Percentiles rank a stretch among this genome's conserved stretches.
These are phyloP conservation scores for Microcebus lehilahytsara DNA, from an alignment of 2,113 vertebrate genomes.

Conservation along the genomic window DNA sequence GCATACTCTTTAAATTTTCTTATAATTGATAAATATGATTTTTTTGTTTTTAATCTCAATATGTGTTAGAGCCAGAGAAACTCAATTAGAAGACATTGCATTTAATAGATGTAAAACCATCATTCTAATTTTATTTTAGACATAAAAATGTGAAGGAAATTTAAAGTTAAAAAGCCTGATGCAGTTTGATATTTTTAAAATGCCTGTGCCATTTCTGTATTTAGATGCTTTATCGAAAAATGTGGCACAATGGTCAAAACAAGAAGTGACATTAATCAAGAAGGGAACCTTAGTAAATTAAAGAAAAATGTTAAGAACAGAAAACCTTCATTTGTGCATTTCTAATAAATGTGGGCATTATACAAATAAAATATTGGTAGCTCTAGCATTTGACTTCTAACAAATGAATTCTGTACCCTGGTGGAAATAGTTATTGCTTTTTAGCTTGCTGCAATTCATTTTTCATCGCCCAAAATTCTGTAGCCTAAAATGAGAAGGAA, in stretches of 20 bases:
- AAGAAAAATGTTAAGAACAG: conserved; percentile 29
- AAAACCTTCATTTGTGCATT: conserved; percentile 16
- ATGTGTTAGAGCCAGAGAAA: not conserved
- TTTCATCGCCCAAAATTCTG: conserved; percentile 48
- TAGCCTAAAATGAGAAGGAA: conserved; percentile 54
- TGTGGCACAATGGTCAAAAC: conserved; percentile 12
- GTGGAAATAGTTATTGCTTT: conserved; percentile 29
- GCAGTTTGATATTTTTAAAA: not conserved
- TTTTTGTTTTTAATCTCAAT: conserved; percentile 22
- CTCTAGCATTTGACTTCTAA: conserved; percentile 23
- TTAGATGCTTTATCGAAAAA: conserved; percentile 25
- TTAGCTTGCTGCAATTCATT: conserved; percentile 29
- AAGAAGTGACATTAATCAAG: conserved; percentile 14
- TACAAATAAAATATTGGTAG: conserved; percentile 45
- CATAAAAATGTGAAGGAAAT: not conserved
- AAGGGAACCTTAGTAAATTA: conserved; percentile 4
- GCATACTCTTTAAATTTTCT: not conserved
- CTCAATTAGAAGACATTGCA: conserved; percentile 11
- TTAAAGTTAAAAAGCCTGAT: conserved; percentile 4
- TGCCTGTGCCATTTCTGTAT: not conserved
- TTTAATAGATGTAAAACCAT: not conserved
- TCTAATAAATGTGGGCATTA: conserved; percentile 42
- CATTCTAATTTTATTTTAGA: conserved; percentile 50
- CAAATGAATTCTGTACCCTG: conserved; percentile 18
- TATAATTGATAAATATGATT: not conserved